Percentiles rank a stretch among this genome's conserved stretches.
These are phyloP conservation scores for Gortyna flavago DNA, from an alignment of 2,888 invertebrate species.

Conservation along the genomic window DNA sequence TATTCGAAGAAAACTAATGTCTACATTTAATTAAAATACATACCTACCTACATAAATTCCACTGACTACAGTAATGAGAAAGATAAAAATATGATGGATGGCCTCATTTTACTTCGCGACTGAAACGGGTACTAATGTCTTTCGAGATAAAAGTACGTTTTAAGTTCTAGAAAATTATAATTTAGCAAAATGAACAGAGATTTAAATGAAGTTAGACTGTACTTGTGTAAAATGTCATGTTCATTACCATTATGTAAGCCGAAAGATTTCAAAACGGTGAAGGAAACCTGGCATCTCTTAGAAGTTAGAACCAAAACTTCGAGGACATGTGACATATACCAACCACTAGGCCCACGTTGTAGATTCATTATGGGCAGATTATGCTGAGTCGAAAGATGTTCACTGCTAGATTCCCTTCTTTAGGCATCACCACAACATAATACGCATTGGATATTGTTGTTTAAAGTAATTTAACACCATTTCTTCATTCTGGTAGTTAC, in stretches of 20 bases:
- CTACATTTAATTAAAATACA: conserved; percentile 40
- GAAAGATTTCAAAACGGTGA: background rate
- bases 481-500: background rate
- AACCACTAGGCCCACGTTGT: no score
- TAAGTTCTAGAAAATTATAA: conserved; percentile 30
- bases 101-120: conserved; percentile 38
- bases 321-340: no score
- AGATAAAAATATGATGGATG: conserved; percentile 64
- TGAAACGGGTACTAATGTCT: conserved; percentile 53
- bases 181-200: conserved; percentile 21
- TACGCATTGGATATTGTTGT: no score
- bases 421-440: no score
- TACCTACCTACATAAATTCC: conserved; percentile 7
- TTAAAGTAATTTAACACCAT: background rate
- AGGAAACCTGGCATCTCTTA: no score
- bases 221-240: background rate
- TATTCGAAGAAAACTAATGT: background rate
- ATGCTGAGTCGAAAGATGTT: no score
- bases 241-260: no score
- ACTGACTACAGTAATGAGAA: conserved; percentile 43
- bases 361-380: no score
- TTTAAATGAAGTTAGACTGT: background rate
- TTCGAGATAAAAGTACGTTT: conserved; percentile 56
- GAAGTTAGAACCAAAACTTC: no score
- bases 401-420: no score